Evolutionary conservation across 2,888 invertebrate species (phyloP).

Genomic region (Oscheius myriophilus): DNA sequence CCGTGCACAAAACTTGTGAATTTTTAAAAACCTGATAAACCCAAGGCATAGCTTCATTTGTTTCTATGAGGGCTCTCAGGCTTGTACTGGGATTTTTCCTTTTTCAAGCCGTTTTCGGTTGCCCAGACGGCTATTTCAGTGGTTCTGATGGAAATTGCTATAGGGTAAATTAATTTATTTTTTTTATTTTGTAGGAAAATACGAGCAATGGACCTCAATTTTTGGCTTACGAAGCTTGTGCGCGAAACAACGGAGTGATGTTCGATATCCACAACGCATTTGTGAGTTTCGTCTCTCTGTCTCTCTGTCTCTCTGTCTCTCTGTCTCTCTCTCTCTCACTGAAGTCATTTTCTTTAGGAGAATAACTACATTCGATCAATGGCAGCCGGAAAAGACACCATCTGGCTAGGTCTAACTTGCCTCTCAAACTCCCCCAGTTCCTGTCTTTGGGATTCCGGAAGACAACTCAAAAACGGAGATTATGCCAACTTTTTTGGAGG

Average conservation of each 20-base stretch:
- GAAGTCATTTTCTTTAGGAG: conserved; percentile 1
- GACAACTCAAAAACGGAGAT: background rate
- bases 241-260: background rate
- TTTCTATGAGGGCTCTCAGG: too few relatives aligned
- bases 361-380: background rate
- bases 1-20: too few relatives aligned
- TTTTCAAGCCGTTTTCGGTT: too few relatives aligned
- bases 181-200: too few relatives aligned
- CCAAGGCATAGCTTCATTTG: too few relatives aligned
- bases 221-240: conserved; percentile 5
- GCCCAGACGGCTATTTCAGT: too few relatives aligned
- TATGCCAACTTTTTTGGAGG: conserved; percentile 1
- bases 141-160: too few relatives aligned
- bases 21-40: too few relatives aligned
- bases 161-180: too few relatives aligned
- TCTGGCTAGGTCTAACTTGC: conserved; percentile 11
- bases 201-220: background rate
- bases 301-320: too few relatives aligned
- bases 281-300: background rate
- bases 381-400: conserved; percentile 4
- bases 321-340: background rate
- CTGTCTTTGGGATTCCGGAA: conserved; percentile 11
- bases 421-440: background rate
- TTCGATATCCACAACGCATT: background rate
- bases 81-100: too few relatives aligned